These are phyloP conservation scores for Apomyelois bistriatella DNA, from an alignment of 2,888 invertebrate species.

Conservation along the genomic window DNA sequence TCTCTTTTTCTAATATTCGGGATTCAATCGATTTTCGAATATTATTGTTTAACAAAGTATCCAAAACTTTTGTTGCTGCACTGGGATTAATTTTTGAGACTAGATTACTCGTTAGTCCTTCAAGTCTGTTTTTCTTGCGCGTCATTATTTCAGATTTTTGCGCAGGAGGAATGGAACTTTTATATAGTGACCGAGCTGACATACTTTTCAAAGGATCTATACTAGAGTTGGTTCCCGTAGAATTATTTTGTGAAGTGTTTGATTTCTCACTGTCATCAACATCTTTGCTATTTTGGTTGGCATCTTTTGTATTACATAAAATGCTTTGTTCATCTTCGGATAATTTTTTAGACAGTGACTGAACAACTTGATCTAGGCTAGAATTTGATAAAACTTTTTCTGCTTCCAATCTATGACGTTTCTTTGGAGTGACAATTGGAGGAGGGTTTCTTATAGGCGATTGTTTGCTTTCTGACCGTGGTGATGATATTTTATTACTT, in stretches of 20 bases:
- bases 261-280: constrained; percentile 41
- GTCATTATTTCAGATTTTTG: constrained; percentile 80
- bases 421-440: constrained; percentile 85
- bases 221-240: constrained; percentile 36
- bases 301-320: constrained; percentile 40
- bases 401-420: constrained; percentile 84
- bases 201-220: constrained; percentile 70
- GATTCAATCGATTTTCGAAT: constrained; percentile 74
- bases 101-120: constrained; percentile 80
- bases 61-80: constrained; percentile 74
- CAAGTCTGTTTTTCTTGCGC: constrained; percentile 82
- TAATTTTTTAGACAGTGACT: constrained; percentile 70
- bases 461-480: constrained; percentile 57
- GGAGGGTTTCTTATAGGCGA: constrained; percentile 61
- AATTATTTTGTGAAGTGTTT: constrained; percentile 31
- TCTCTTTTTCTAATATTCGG: constrained; percentile 70
- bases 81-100: constrained; percentile 81
- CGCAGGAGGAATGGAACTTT: constrained; percentile 69
- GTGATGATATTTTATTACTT: constrained; percentile 51
- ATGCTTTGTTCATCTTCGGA: constrained; percentile 58
- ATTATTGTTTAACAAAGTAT: constrained; percentile 72
- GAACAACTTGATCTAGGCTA: constrained; percentile 70
- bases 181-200: constrained; percentile 71
- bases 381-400: constrained; percentile 65
- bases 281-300: constrained; percentile 54